Conservation (phyloP, 2,113 vertebrate genomes). For the Ophthalmolycus amberensis region DNA sequence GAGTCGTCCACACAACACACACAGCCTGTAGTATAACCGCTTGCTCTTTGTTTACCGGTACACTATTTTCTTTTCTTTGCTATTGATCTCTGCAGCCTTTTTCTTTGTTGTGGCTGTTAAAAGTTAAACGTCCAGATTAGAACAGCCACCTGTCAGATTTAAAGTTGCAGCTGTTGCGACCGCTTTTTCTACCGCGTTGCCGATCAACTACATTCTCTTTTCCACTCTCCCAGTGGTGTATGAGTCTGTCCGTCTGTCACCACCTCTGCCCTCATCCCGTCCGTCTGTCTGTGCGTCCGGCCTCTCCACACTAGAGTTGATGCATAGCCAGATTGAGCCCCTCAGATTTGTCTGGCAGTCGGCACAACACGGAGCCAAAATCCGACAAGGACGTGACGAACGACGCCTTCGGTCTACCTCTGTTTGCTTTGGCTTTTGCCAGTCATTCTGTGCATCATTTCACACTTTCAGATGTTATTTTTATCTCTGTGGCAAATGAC, state of each 20-base stretch:
- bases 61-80: not conserved
- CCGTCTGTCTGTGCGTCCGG: constrained; percentile 10
- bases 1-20: not conserved
- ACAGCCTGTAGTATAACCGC: not conserved
- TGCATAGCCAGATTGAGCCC: constrained; percentile 64
- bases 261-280: not conserved
- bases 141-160: constrained; percentile 16
- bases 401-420: constrained; percentile 38
- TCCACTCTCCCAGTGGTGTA: not conserved
- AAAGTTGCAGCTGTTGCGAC: not conserved
- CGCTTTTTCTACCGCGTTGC: not conserved
- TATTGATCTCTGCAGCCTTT: not conserved
- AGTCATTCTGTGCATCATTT: constrained; percentile 58
- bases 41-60: not conserved
- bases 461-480: constrained; percentile 37
- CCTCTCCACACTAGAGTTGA: constrained; percentile 38
- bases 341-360: constrained; percentile 57
- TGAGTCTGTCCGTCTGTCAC: constrained; percentile 5
- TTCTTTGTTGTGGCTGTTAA: constrained; percentile 4
- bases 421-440: constrained; percentile 52
- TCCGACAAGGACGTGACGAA: constrained; percentile 61
- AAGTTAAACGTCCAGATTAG: not conserved
- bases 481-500: constrained; percentile 17
- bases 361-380: constrained; percentile 37
- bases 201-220: constrained; percentile 7